Percentiles rank a stretch among this genome's conserved stretches.
phyloP scores from a whole-genome alignment of 1,140 invertebrate species.

The Drosophila rufa region DNA sequence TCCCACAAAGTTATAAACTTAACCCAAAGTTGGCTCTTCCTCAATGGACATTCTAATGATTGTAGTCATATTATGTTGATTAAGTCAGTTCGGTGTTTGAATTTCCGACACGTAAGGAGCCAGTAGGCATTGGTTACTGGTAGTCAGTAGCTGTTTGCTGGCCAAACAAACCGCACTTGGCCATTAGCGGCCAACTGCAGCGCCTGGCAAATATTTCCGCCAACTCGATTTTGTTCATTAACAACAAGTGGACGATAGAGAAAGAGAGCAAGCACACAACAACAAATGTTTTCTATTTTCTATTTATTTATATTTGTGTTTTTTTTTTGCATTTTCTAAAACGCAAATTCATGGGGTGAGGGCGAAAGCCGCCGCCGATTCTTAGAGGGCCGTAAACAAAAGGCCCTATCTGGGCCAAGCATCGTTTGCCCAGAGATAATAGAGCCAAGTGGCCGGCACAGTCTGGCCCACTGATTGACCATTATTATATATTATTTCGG shows the following conservation, averaged over 20 bases:
- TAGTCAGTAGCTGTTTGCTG: conserved; percentile 4
- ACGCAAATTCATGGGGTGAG: conserved; percentile 19
- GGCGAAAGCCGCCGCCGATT: conserved; percentile 14
- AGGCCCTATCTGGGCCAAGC: conserved; percentile 27
- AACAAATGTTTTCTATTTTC: conserved; percentile 31
- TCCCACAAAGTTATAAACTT: background rate
- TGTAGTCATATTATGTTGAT: background rate
- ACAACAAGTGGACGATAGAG: background rate
- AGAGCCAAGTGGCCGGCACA: conserved; percentile 10
- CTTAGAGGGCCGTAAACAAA: conserved; percentile 24
- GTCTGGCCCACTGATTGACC: conserved; percentile 43
- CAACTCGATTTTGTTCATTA: conserved; percentile 21
- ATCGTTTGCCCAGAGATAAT: conserved; percentile 9
- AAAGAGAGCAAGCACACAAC: background rate
- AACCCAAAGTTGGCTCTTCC: background rate
- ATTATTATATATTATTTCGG: conserved; percentile 18
- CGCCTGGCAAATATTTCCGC: conserved; percentile 19
- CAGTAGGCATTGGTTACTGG: conserved; percentile 3
- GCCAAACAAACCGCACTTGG: conserved; percentile 21
- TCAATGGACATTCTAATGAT: background rate
- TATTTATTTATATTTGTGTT: conserved; percentile 1
- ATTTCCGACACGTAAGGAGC: conserved; percentile 11
- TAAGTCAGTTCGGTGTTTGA: background rate
- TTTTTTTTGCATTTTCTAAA: conserved; percentile 40
- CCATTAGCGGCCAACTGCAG: conserved; percentile 20